Base-by-base conservation (phyloP, 2,797 vertebrate species). In the Peromyscus melanophrys region DNA sequence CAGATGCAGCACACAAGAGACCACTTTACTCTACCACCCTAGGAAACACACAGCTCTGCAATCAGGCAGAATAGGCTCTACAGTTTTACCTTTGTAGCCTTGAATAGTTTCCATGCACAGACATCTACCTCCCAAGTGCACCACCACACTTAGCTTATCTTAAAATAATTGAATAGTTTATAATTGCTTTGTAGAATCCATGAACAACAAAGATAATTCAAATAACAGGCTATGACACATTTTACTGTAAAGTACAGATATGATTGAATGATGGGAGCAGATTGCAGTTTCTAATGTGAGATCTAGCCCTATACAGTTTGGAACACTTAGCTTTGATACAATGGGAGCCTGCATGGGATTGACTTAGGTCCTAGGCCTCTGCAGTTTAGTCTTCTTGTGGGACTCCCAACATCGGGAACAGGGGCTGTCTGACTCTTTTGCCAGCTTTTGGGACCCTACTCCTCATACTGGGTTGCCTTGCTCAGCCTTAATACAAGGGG, bases 151-250 rank as follows among this genome's bases (percentile, higher is more conserved):
- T 69, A 69, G 43, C 63, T 52, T 52, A 67, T 69, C 43, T 67
- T 69, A 65, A 95, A 95, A 29, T 83, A 86, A 27, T 61, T 67
- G 78, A 89, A 77, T 63, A 43, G 59, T 85, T 89, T 69, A 55
- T 29, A 31, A 23, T 86, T 89, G 31, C n/a, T 76, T 90, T 92
- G 40, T 83, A 37, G 73, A 87, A 65, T 73, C n/a, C 16, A 37
- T 81, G 71, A 75, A 69, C 65, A 80, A 5, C 76, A 59, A 61
- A n/a, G 25, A 63, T 87, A 21, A 69, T 46, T 27, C 88, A 78
- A 63, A 25, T 75, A 61, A 76, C 12, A 86, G 43, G 52, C 59
- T 43, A 5, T 82, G 43, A 57, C 55, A 67, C 34, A 55, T 92
- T 59, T 93, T 75, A 75, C 23, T 21, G 13, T 86, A 94, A 65